phyloP scores from a whole-genome alignment of 2,113 vertebrate genomes.

The Halcyon malimbica region DNA sequence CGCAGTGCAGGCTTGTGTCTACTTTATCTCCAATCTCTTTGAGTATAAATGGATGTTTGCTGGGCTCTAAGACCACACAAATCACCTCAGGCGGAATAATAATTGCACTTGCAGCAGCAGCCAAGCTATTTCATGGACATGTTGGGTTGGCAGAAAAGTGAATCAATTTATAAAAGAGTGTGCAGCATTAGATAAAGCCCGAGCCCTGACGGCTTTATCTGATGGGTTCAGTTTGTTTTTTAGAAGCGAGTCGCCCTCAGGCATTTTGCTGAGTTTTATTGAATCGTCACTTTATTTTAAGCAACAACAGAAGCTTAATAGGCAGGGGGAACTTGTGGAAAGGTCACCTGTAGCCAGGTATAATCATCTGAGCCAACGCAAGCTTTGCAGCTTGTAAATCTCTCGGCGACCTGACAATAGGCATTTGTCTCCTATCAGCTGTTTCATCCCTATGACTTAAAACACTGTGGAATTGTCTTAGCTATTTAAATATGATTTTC shows the following conservation, averaged over 20 bases:
- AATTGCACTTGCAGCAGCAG: constrained; percentile 70
- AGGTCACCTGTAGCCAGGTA: constrained; percentile 47
- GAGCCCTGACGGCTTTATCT: constrained; percentile 68
- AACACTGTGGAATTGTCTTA: not conserved
- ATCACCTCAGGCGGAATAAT: constrained; percentile 71
- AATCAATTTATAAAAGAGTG: constrained; percentile 78
- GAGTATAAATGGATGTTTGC: constrained; percentile 53
- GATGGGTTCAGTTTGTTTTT: constrained; percentile 70
- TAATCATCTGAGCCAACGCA: not conserved
- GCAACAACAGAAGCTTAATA: constrained; percentile 45
- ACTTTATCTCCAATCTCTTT: constrained; percentile 53
- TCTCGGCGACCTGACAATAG: not conserved
- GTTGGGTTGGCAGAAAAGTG: constrained; percentile 67
- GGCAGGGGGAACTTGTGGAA: constrained; percentile 35
- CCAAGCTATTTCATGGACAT: constrained; percentile 71
- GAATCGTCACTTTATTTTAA: constrained; percentile 67
- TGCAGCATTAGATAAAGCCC: constrained; percentile 72
- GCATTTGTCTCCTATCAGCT: not conserved
- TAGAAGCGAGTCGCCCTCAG: constrained; percentile 44
- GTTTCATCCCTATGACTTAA: not conserved
- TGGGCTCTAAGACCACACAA: constrained; percentile 58
- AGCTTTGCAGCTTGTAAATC: not conserved
- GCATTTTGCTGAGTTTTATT: constrained; percentile 45
- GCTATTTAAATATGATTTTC: not conserved
- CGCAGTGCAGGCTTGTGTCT: not conserved